phyloP scores from a whole-genome alignment of 2,888 invertebrate genomes.

The Caenorhabditis angaria region DNA sequence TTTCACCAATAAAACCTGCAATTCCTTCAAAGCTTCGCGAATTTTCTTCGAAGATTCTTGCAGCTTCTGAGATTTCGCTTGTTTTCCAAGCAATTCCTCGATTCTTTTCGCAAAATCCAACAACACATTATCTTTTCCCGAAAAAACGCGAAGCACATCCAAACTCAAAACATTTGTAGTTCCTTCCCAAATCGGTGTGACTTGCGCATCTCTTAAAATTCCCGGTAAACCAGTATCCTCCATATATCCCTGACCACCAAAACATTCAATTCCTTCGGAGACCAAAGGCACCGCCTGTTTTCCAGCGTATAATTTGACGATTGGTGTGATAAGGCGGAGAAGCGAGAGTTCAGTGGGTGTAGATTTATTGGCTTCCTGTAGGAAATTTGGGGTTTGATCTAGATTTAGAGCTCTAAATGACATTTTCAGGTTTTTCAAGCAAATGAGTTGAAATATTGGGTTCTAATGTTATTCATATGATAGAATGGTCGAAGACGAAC shows the following conservation, averaged over 20 bases:
- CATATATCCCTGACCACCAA: slow-evolving; percentile 78
- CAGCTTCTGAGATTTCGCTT: slow-evolving; percentile 11
- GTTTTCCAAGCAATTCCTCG: slow-evolving; percentile 28
- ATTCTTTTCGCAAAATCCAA: slow-evolving; percentile 72
- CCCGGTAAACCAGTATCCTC: slow-evolving; percentile 77
- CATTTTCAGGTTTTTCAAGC: too few relatives aligned
- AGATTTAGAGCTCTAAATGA: too few relatives aligned
- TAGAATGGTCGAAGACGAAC: too few relatives aligned
- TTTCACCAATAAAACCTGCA: slow-evolving; percentile 43
- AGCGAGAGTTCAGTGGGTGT: slow-evolving; percentile 73
- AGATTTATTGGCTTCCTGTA: slow-evolving; percentile 73
- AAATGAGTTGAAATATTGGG: too few relatives aligned
- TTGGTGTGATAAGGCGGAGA: slow-evolving; percentile 76
- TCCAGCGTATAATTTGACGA: slow-evolving; percentile 76
- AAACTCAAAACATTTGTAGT: slow-evolving; percentile 77
- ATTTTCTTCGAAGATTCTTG: slow-evolving; percentile 36
- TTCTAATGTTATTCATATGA: too few relatives aligned
- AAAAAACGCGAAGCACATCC: slow-evolving; percentile 76
- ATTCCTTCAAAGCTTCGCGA: slow-evolving; percentile 34
- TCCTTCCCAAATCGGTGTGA: slow-evolving; percentile 78
- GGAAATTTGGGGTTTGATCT: too few relatives aligned
- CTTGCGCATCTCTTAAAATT: slow-evolving; percentile 77
- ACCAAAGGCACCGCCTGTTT: slow-evolving; percentile 75
- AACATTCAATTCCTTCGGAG: slow-evolving; percentile 77
- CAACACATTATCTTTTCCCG: slow-evolving; percentile 74